Percentiles rank a stretch among this genome's conserved stretches.
phyloP scores from a whole-genome alignment of 2,797 vertebrate genomes.

The Jordanella pulchra region DNA sequence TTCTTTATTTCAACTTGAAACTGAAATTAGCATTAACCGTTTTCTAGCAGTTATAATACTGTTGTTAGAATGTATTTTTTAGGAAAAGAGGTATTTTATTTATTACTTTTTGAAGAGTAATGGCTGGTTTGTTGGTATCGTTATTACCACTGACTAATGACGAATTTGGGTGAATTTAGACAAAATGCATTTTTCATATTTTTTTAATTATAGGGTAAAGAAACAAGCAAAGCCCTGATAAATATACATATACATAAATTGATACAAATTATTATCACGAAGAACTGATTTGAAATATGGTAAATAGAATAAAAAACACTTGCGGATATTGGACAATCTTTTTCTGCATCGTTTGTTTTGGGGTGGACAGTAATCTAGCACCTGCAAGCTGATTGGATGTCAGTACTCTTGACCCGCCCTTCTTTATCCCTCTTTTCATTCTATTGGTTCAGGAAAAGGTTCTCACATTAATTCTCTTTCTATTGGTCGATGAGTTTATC shows the following conservation, averaged over 20 bases:
- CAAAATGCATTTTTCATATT: too few relatives aligned
- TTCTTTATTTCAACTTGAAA: neutral
- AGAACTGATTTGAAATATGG: too few relatives aligned
- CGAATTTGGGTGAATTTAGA: too few relatives aligned
- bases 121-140: too few relatives aligned
- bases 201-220: too few relatives aligned
- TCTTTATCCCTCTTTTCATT: neutral
- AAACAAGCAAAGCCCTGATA: too few relatives aligned
- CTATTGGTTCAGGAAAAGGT: constrained; percentile 48
- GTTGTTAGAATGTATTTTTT: neutral
- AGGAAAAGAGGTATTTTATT: too few relatives aligned
- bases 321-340: neutral
- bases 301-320: too few relatives aligned
- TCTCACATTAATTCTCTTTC: fast-evolving
- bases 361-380: constrained; percentile 4
- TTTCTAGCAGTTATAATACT: neutral
- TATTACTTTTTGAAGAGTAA: too few relatives aligned
- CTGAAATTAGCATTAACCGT: neutral
- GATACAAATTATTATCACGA: too few relatives aligned
- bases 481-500: constrained; percentile 50
- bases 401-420: neutral
- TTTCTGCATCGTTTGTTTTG: neutral
- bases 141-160: too few relatives aligned
- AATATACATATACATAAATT: too few relatives aligned
- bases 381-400: constrained; percentile 49